These are phyloP conservation scores for Pardalotus punctatus DNA, from an alignment of 2,113 vertebrate genomes.

Conservation along the genomic window DNA sequence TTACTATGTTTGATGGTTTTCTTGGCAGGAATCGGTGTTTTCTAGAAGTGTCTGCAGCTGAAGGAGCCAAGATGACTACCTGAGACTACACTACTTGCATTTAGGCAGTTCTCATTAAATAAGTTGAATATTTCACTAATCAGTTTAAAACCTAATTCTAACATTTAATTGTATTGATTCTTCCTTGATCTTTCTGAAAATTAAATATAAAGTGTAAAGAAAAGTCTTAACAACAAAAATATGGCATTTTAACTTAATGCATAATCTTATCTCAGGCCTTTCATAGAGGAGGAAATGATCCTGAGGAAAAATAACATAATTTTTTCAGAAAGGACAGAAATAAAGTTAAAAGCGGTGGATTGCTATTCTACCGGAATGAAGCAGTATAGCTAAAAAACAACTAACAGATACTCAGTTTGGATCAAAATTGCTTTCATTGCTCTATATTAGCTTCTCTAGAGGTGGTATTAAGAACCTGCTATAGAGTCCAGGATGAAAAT, in stretches of 20 bases:
- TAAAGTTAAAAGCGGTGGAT: not conserved
- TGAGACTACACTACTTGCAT: not conserved
- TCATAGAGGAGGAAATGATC: not conserved
- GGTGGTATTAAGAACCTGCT: not conserved
- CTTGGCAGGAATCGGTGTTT: not conserved
- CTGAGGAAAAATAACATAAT: not conserved
- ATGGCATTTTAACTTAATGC: not conserved
- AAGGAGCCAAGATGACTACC: not conserved
- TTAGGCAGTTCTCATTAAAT: not conserved
- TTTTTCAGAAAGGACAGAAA: not conserved
- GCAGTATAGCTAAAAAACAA: not conserved
- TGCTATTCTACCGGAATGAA: not conserved
- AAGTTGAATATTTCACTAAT: not conserved
- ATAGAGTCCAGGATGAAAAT: not conserved
- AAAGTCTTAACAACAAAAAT: not conserved
- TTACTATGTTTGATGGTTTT: not conserved
- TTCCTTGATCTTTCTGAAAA: not conserved
- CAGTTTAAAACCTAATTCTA: not conserved
- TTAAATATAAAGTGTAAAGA: not conserved
- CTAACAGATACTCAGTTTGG: not conserved
- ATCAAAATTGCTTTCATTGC: not conserved
- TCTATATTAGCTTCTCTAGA: not conserved
- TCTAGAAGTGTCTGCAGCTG: not conserved
- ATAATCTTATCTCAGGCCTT: not conserved
- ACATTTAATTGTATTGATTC: not conserved